Evolutionary conservation across 2,888 invertebrate genomes (phyloP), one percentile per base, ranked within the genome.

Genomic region (Druceiella hillmani): DNA sequence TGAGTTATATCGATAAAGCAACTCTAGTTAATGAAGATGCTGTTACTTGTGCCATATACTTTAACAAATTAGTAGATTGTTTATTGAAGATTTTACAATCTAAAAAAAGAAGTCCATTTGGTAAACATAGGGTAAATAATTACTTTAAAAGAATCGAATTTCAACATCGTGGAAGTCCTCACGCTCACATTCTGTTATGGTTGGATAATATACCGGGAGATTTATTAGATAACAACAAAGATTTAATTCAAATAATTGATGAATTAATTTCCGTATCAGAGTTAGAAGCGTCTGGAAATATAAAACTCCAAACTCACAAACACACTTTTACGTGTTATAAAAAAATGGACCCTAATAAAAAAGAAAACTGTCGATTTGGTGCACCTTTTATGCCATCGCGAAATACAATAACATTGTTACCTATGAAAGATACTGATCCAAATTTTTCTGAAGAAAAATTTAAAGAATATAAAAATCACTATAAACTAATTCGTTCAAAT

Each of bases 291-390:
- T 55, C 55, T 24, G 52, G 53, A 40, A 49, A 55, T 48, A 54
- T 56, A 7, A 44, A 49, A 48, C 17, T 53, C 36, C 33, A 35
- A 48, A 53, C 48, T 17, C 57, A 55, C 24, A 52, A 53, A 14
- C 57, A 57, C 38, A 55, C 53, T 24, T 52, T 50, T 38, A 51
- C 50, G 3, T 56, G 56, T 30, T 54, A 50, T 44, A 50, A 55
- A 47, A 47, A 52, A 39, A 44, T 50, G 14, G 33, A 34, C 38
- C n/a, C 50, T 39, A 52, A 51, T 47, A 44, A 44, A 48, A 25
- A 31, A 11, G 42, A 52, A 40, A 30, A 50, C 35, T 57, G 55
- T 42, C 31, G 52, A 51, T 57, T 57, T 46, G 54, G 45, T 3
- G 54, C 54, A 17, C 56, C 57, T 16, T 57, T 53, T 45, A 49